These are phyloP conservation scores for Urocynchramus pylzowi DNA, from an alignment of 2,113 vertebrate genomes.

Conservation along the genomic window DNA sequence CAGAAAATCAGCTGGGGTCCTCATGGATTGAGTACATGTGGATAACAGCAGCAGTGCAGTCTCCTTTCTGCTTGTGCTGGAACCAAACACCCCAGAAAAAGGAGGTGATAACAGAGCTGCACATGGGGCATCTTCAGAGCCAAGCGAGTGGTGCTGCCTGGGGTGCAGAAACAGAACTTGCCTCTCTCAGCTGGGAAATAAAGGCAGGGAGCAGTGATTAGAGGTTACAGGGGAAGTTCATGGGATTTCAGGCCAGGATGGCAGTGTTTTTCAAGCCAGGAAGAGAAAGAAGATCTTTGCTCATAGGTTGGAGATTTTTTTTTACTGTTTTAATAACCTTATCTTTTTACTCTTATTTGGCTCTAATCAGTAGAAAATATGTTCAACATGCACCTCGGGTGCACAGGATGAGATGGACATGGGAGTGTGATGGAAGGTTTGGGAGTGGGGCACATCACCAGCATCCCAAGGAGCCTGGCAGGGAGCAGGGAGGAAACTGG, in stretches of 20 bases:
- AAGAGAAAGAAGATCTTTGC: neutral
- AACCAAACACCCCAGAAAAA: neutral
- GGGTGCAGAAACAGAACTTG: fast-evolving
- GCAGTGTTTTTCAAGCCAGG: neutral
- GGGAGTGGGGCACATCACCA: neutral
- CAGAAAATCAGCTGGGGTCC: neutral
- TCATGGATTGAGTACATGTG: neutral
- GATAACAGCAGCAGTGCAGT: fast-evolving
- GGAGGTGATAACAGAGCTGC: neutral
- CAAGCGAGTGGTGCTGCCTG: fast-evolving
- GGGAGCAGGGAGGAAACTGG: neutral
- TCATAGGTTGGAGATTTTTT: neutral
- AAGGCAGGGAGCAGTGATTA: neutral
- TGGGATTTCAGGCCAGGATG: neutral
- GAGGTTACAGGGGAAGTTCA: neutral
- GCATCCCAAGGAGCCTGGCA: neutral
- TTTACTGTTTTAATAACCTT: neutral
- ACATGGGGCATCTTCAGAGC: neutral
- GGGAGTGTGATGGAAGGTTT: neutral
- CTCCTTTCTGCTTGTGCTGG: neutral
- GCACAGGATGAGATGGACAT: neutral
- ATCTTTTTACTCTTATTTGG: neutral
- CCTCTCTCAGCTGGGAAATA: neutral
- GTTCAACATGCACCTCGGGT: neutral
- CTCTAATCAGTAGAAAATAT: neutral